Evolutionary conservation across 37 sponge, comb jelly and placozoan species (phyloP).

Genomic region (Agelas oroides): DNA sequence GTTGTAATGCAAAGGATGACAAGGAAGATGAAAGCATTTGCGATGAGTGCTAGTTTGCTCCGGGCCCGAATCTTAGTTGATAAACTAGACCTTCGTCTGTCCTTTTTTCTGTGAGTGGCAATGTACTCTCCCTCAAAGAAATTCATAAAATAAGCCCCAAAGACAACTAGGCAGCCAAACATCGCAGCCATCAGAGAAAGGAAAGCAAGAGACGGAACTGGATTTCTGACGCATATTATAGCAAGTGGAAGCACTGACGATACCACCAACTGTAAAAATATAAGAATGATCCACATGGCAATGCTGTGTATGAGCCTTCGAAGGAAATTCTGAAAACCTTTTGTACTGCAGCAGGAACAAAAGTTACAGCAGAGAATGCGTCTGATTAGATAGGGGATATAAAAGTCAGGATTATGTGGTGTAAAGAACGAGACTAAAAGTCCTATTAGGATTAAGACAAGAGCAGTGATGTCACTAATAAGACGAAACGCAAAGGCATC

Average conservation of each 20-base stretch:
- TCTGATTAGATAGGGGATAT: not conserved
- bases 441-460: not conserved
- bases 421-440: not conserved
- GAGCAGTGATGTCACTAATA: not conserved
- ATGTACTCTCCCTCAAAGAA: not conserved
- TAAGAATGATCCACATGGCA: not conserved
- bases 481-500: not conserved
- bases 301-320: not conserved
- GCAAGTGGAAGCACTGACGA: not conserved
- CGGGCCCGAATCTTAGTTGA: not conserved
- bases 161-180: not conserved
- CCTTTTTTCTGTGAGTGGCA: too few species aligned
- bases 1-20: conserved; percentile 1
- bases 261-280: not conserved
- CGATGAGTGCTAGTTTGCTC: not conserved
- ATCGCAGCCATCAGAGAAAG: not conserved
- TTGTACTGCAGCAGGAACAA: too few species aligned
- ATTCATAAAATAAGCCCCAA: not conserved
- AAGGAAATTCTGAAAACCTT: too few species aligned
- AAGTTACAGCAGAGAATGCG: too few species aligned
- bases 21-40: not conserved
- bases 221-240: not conserved
- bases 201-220: conserved; percentile 3
- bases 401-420: not conserved
- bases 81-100: not conserved